Evolutionary conservation across 2,888 invertebrate genomes (phyloP), one percentile per base, ranked within the genome.

Genomic region (Tetragonula carbonaria): DNA sequence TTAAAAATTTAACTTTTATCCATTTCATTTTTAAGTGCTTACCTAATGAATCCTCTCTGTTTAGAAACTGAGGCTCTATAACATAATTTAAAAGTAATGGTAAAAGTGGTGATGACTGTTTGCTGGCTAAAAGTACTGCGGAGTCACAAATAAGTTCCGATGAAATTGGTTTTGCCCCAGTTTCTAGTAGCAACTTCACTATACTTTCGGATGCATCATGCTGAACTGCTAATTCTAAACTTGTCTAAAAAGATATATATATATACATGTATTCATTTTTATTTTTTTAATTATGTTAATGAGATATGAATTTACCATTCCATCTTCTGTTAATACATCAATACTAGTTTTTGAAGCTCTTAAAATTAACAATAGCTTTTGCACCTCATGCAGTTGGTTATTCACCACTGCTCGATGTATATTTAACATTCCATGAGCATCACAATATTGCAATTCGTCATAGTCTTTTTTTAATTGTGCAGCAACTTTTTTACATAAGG

Each of bases 151-250:
- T 53, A 14, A 80, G 50, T 70, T 87, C 84, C 0, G 68, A 28
- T 23, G 85, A 85, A 4, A 90, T 80, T 16, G 94, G 93, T 45
- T 91, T 86, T 0, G 94, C 94, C 65, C 94, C 93, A 45, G 88
- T 86, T 16, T 92, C 66, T 8, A 94, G 72, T 38, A 94, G 76
- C n/a, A 90, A 28, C 18, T 87, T 80, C 4, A 94, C 76, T 66
- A 94, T 92, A 66, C 88, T 79, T 1, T 78, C 63, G n/a, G 89
- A 90, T 5, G 82, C 79, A 5, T 90, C 80, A 66, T 81, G 86
- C 66, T 90, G 86, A 23, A 94, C 62, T 14, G 94, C 93, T 50
- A 94, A 80, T 74, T 94, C 94, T 53, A 94, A 88, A 81, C 92
- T 92, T 21, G 94, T 93, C 94, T 94, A 79, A 50, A 88, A 90